Evolutionary conservation across 1,140 invertebrate species (phyloP), one percentile per base, ranked within the genome.

Genomic region (Tetragnatha versicolor): DNA sequence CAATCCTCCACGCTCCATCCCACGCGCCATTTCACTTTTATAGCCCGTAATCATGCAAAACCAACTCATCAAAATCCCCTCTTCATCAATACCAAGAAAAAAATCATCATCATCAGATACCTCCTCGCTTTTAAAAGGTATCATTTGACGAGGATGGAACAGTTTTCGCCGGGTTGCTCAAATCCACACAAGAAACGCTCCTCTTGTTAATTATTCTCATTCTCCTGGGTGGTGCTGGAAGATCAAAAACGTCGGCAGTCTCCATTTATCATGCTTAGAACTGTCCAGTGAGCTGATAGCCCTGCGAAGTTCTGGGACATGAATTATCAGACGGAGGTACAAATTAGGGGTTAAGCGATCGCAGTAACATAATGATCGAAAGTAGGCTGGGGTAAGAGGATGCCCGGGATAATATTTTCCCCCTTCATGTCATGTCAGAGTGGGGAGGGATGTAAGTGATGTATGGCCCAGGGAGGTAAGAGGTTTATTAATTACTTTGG

Each of bases 301-400:
- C 42, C 29, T 17, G 31, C 55, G 35, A 65, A 65, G 61, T 65
- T 65, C 42, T 37, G 4, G 42, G 35, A 42, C 33, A 42, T 65
- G 39, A 65, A 65, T 65, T 65, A 65, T 42, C 35, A 39, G 35
- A 25, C 39, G 42, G 39, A 33, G 55, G 55, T 58, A 58, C 55
- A 58, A 58, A 58, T 58, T 58, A 58, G 55, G 20, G 55, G 55
- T 58, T 58, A 58, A 58, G 55, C 20, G 55, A 58, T 33, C 55
- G 22, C 29, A 58, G 29, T 58, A 58, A 58, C 55, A 58, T 58
- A 58, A 58, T 58, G 55, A 58, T 58, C 5, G 29, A 4, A 31
- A 2, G 20, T n/a, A 31, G 35, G 33, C 6, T 33, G 20, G 29
- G 14, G 29, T 14, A 58, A 9, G 10, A 4, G n/a, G 55, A 51